phyloP scores from a whole-genome alignment of 2,113 vertebrate genomes.

The Conger conger region DNA sequence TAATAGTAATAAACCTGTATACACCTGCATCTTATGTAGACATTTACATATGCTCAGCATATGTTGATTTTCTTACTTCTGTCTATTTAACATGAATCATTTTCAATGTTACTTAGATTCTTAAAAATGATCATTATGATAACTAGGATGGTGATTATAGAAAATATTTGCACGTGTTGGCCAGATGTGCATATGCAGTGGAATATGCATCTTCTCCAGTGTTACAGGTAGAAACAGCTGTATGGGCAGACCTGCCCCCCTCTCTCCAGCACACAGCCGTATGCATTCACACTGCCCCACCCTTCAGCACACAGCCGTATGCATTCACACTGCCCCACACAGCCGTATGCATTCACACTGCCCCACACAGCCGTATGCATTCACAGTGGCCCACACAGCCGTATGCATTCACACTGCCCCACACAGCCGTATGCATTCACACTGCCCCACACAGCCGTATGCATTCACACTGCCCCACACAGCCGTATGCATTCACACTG shows the following conservation, averaged over 20 bases:
- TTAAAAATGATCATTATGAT: not conserved
- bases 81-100: not conserved
- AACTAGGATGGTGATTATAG: not conserved
- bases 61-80: not conserved
- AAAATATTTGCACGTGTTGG: not conserved
- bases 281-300: not conserved
- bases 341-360: not conserved
- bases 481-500: not conserved
- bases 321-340: not conserved
- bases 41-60: too few relatives aligned
- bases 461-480: not conserved
- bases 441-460: too few relatives aligned
- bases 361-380: too few relatives aligned
- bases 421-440: too few relatives aligned
- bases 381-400: not conserved
- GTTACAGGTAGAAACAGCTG: not conserved
- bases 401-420: not conserved
- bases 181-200: not conserved
- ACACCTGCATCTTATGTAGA: too few relatives aligned
- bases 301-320: not conserved
- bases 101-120: not conserved
- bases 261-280: not conserved
- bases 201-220: not conserved
- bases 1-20: not conserved
- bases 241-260: too few relatives aligned